Base-by-base conservation (phyloP, 2,888 invertebrate species). In the Eremobia ochroleuca region DNA sequence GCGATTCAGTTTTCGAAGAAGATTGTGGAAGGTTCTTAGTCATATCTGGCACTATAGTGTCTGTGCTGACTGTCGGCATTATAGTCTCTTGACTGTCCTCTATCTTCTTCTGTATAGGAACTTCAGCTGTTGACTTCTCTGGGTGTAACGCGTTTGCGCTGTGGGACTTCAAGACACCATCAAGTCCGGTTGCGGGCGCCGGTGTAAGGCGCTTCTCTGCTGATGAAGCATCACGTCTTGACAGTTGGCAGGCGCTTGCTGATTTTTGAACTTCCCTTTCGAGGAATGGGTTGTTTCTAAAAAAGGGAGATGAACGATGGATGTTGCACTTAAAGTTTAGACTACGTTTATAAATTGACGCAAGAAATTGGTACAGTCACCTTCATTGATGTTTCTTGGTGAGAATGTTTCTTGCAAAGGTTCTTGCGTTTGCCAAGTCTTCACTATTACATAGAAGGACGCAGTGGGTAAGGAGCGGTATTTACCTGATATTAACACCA, bases 191-290 rank as follows among this genome's bases (percentile, higher is more conserved):
- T 2, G 92, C 85, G 21, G 92, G 88, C 15, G 89, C 90, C 31
- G 95, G 95, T 31, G 90, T 90, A 0, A 95, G 89, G 21, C 91
- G 92, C 81, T 94, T 95, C 87, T 95, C 94, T 31, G 88, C 87
- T 85, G 94, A 92, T 72, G 90, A 87, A 88, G 94, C 92, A 85
- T 95, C 96, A 87, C 95, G 95, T 88, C 94, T 95, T 71, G 94
- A 97, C 4, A 97, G 90, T 83, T 97, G 97, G 78, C 97, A 97
- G 6, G 97, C 97, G 88, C 98, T 98, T 15, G 97, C 97, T 40
- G 98, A 98, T 93, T 98, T 98, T 87, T 97, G 97, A 4, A 98
- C 97, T 94, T 97, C 97, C 87, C 96, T 95, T 85, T 96, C 96
- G 59, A 97, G 94, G 86, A 97, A 97, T 85, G 97, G 97, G 93